These are phyloP conservation scores for Atrina japonica DNA, from an alignment of 2,888 invertebrate species.

Conservation along the genomic window DNA sequence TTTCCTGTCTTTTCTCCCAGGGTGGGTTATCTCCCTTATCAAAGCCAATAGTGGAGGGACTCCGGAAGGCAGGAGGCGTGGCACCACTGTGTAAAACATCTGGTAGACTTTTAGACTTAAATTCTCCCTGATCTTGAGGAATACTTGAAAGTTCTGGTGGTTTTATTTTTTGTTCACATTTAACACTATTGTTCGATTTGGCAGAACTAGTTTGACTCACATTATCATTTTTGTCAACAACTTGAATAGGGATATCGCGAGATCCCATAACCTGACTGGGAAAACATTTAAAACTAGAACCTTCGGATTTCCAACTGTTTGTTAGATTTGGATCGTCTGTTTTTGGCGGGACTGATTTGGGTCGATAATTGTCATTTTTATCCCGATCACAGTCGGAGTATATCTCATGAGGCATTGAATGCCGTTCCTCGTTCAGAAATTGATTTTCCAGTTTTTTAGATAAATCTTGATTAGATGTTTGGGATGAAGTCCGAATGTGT, in stretches of 20 bases:
- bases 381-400: conserved; percentile 27
- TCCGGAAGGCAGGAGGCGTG: background rate
- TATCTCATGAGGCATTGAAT: conserved; percentile 41
- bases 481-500: conserved; percentile 24
- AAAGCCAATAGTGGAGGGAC: conserved; percentile 19
- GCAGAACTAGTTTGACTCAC: too few relatives aligned
- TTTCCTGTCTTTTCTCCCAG: conserved; percentile 32
- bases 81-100: conserved; percentile 28
- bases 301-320: background rate
- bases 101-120: conserved; percentile 23
- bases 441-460: conserved; percentile 40
- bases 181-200: background rate
- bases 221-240: too few relatives aligned
- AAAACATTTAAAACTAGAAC: conserved; percentile 25
- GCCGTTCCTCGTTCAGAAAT: conserved; percentile 35
- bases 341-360: conserved; percentile 29
- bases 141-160: conserved; percentile 19
- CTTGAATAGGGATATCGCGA: too few relatives aligned
- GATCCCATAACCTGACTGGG: conserved; percentile 33
- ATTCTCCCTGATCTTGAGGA: background rate
- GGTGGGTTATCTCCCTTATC: conserved; percentile 21
- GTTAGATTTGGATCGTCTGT: conserved; percentile 5
- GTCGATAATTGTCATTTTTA: conserved; percentile 23
- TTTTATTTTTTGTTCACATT: background rate
- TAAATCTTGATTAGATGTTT: conserved; percentile 26